Evolutionary conservation across 2,888 invertebrate genomes (phyloP).

Genomic region (Amblyteles armatorius): DNA sequence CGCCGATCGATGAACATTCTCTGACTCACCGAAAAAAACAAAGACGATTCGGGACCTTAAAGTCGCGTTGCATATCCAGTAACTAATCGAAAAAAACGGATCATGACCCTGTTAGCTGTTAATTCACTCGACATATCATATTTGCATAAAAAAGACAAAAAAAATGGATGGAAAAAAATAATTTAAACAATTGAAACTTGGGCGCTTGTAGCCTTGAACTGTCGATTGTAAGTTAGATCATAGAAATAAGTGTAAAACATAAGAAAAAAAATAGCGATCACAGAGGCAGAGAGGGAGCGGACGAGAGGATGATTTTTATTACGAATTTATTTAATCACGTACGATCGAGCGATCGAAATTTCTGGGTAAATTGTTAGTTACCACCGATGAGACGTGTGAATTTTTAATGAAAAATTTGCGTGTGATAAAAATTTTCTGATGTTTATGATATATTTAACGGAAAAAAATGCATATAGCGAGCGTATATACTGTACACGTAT

Average conservation of each 20-base stretch:
- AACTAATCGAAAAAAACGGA: conserved; percentile 55
- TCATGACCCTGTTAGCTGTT: conserved; percentile 67
- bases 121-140: conserved; percentile 79
- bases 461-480: conserved; percentile 30
- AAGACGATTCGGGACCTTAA: background rate
- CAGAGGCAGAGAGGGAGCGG: conserved; percentile 2
- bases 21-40: background rate
- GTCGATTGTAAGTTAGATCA: conserved; percentile 55
- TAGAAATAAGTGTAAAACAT: conserved; percentile 4
- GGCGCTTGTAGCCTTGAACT: conserved; percentile 48
- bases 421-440: conserved; percentile 20
- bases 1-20: background rate
- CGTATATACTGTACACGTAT: conserved; percentile 45
- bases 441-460: background rate
- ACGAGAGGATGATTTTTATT: conserved; percentile 31
- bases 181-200: conserved; percentile 18
- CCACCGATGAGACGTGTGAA: background rate
- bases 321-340: conserved; percentile 48
- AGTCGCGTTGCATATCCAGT: conserved; percentile 38
- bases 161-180: conserved; percentile 23
- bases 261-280: background rate
- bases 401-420: background rate
- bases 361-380: conserved; percentile 5
- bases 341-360: conserved; percentile 35
- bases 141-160: conserved; percentile 65